phyloP scores from a whole-genome alignment of 2,888 invertebrate genomes.

The Aspidapion aeneum region DNA sequence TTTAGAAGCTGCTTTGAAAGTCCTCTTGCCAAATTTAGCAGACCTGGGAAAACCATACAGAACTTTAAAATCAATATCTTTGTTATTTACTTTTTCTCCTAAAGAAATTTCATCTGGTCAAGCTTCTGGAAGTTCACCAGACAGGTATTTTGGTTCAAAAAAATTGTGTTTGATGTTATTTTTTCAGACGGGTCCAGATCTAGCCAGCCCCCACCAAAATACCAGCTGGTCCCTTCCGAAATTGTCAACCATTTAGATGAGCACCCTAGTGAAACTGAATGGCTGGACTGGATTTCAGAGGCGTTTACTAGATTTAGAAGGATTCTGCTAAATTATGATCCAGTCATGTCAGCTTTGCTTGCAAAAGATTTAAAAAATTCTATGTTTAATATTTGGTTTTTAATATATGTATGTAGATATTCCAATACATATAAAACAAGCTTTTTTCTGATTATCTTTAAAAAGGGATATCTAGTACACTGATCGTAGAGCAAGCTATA shows the following conservation, averaged over 20 bases:
- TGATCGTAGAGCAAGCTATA: too few species aligned
- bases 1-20: conserved; percentile 59
- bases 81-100: conserved; percentile 71
- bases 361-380: conserved; percentile 50
- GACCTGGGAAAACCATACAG: conserved; percentile 70
- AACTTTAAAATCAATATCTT: conserved; percentile 73
- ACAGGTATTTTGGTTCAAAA: too few species aligned
- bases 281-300: conserved; percentile 80
- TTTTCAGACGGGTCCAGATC: conserved; percentile 73
- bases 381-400: too few species aligned
- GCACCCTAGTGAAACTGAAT: conserved; percentile 77
- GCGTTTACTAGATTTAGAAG: conserved; percentile 76
- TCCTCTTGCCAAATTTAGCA: conserved; percentile 56
- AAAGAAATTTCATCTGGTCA: conserved; percentile 76
- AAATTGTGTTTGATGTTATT: conserved; percentile 81
- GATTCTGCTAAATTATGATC: conserved; percentile 82
- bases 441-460: too few species aligned
- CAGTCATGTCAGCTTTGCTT: conserved; percentile 76
- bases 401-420: too few species aligned
- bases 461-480: too few species aligned
- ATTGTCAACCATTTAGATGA: conserved; percentile 83
- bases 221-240: conserved; percentile 80
- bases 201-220: conserved; percentile 85
- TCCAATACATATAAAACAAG: too few species aligned
- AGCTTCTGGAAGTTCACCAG: conserved; percentile 76